Evolutionary conservation across 1,140 invertebrate species (phyloP).

Genomic region (Archivesica marissinica): DNA sequence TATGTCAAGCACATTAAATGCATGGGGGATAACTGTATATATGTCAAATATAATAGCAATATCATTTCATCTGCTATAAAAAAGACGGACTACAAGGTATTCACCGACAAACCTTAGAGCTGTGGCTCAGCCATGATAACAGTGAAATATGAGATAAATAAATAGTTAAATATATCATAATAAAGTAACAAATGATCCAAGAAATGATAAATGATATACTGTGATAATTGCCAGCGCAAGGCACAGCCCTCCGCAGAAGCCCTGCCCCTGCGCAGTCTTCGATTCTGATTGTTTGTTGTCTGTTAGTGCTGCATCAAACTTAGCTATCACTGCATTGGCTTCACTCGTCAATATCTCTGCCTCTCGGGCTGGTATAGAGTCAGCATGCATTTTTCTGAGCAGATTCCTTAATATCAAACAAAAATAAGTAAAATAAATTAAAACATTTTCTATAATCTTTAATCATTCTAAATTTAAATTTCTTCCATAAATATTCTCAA

Average conservation of each 20-base stretch:
- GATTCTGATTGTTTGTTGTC: not conserved
- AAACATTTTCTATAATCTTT: not conserved
- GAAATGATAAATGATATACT: too few relatives aligned
- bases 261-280: conserved; percentile 55
- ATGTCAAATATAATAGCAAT: too few relatives aligned
- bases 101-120: too few relatives aligned
- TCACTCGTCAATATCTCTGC: conserved; percentile 50
- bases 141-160: too few relatives aligned
- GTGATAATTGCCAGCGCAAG: conserved; percentile 67
- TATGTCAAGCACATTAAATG: too few relatives aligned
- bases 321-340: conserved; percentile 49
- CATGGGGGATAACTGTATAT: too few relatives aligned
- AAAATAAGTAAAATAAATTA: not conserved
- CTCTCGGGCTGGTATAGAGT: conserved; percentile 60
- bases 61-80: too few relatives aligned
- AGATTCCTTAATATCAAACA: conserved; percentile 70
- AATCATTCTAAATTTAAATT: too few relatives aligned
- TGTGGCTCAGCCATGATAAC: too few relatives aligned
- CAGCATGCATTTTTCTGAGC: conserved; percentile 64
- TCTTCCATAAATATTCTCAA: not conserved
- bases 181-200: too few relatives aligned
- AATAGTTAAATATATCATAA: too few relatives aligned
- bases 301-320: conserved; percentile 64
- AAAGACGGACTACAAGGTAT: too few relatives aligned
- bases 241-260: conserved; percentile 74